phyloP scores from a whole-genome alignment of 2,797 vertebrate genomes.

The Sebastes steindachneri region DNA sequence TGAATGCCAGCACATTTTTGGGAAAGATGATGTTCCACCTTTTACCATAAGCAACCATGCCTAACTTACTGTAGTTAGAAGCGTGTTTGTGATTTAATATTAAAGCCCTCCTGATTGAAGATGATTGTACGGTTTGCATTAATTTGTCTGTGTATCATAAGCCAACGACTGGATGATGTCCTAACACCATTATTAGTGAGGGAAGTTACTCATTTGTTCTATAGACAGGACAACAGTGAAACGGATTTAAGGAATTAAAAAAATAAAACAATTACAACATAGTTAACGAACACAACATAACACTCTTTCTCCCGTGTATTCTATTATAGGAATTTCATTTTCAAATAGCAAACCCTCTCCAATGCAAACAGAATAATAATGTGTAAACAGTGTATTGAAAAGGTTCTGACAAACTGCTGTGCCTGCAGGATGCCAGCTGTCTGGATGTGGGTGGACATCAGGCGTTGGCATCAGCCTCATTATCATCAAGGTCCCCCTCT shows the following conservation, averaged over 20 bases:
- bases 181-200: background rate
- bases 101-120: background rate
- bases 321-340: background rate
- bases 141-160: background rate
- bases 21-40: background rate
- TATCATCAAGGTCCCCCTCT: conserved; percentile 30
- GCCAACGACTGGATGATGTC: background rate
- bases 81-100: background rate
- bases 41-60: background rate
- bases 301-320: background rate
- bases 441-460: conserved; percentile 55
- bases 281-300: background rate
- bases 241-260: background rate
- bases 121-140: background rate
- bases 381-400: conserved; percentile 37
- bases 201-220: background rate
- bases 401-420: conserved; percentile 47
- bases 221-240: background rate
- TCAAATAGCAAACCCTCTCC: conserved; percentile 17
- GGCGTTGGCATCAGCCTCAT: conserved; percentile 45
- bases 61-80: background rate
- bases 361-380: conserved; percentile 30
- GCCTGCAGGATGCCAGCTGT: conserved; percentile 58
- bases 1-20: background rate
- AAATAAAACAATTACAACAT: background rate